These are phyloP conservation scores for Hydrochoerus hydrochaeris DNA, from an alignment of 2,113 vertebrate genomes.

Conservation along the genomic window DNA sequence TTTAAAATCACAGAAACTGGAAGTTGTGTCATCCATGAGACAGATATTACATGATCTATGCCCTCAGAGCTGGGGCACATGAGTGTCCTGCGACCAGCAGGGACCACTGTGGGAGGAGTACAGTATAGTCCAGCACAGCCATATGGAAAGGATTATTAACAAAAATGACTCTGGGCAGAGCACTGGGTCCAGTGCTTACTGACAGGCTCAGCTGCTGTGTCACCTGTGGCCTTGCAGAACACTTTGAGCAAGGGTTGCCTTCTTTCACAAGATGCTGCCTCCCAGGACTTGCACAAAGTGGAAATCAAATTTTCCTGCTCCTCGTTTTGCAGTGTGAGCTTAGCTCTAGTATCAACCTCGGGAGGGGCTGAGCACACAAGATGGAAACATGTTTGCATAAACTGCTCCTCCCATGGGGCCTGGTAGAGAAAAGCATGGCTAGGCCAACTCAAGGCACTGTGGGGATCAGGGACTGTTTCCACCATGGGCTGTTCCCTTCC, in stretches of 20 bases:
- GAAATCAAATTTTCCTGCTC: not conserved
- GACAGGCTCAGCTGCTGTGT: not conserved
- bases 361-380: not conserved
- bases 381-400: not conserved
- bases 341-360: not conserved
- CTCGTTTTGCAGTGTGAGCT: not conserved
- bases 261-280: not conserved
- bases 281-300: not conserved
- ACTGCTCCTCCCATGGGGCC: not conserved
- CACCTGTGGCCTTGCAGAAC: not conserved
- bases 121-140: not conserved
- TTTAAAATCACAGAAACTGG: not conserved
- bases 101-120: not conserved
- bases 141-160: not conserved
- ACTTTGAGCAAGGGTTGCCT: not conserved
- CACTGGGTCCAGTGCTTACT: not conserved
- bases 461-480: not conserved
- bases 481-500: not conserved
- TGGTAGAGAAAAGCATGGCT: not conserved
- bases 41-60: not conserved
- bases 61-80: not conserved
- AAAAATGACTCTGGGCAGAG: not conserved
- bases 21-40: not conserved
- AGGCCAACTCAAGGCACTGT: not conserved
- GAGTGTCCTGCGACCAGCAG: not conserved